A percentile compares a stretch with the other conserved stretches of the same genome.
Conservation (phyloP, 2,888 invertebrate species). For the Ennomos erosarius region DNA sequence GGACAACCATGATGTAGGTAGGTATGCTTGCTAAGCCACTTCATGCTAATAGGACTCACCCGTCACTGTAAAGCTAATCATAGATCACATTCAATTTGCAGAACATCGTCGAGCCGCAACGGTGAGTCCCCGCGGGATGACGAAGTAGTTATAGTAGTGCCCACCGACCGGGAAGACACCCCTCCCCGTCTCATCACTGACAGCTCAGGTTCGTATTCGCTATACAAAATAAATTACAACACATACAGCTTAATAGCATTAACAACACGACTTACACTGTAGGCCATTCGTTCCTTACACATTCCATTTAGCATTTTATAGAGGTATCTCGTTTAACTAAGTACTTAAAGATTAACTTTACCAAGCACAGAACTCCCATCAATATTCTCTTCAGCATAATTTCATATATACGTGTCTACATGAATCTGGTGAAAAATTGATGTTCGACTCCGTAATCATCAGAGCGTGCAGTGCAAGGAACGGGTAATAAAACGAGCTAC, state of each 20-base stretch:
- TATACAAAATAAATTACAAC: constrained; percentile 22
- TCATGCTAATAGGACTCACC: constrained; percentile 12
- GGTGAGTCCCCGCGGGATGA: constrained; percentile 76
- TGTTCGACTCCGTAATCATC: too few species aligned
- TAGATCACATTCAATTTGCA: constrained; percentile 50
- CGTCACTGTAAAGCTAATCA: constrained; percentile 29
- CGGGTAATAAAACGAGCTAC: too few species aligned
- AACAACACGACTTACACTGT: constrained; percentile 9
- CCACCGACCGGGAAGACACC: constrained; percentile 78
- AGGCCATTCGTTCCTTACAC: neutral
- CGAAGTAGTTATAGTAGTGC: constrained; percentile 79
- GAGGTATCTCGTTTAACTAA: too few species aligned
- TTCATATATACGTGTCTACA: too few species aligned
- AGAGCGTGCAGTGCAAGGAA: too few species aligned
- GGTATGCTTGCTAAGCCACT: constrained; percentile 3
- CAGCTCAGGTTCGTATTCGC: constrained; percentile 85
- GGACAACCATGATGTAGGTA: neutral
- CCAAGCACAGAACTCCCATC: too few species aligned
- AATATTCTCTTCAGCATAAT: too few species aligned
- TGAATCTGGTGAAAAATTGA: too few species aligned
- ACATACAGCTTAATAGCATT: constrained; percentile 26
- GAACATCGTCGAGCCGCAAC: constrained; percentile 74
- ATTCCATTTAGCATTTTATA: neutral
- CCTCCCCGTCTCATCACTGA: constrained; percentile 86
- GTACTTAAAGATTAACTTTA: too few species aligned